Evolutionary conservation across 1,140 invertebrate genomes (phyloP).

Genomic region (Pomacea maculata): DNA sequence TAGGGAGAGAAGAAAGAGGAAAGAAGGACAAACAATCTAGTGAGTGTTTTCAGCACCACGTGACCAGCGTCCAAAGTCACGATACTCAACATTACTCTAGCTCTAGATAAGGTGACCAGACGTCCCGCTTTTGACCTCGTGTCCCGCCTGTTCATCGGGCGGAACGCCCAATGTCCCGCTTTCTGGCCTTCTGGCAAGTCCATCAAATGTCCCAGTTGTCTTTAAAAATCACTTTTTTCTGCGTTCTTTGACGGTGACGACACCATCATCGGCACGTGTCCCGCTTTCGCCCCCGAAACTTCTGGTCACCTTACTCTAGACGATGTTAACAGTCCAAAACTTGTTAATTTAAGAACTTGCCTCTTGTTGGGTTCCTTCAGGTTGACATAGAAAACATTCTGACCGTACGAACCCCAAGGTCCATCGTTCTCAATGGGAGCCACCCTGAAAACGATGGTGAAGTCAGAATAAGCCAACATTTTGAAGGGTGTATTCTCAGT

Average conservation of each 20-base stretch:
- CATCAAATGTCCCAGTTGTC: no score
- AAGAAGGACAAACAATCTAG: neutral
- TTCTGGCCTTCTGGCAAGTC: no score
- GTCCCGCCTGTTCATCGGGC: no score
- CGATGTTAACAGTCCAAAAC: no score
- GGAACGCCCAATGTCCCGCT: no score
- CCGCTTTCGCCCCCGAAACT: no score
- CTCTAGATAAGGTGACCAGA: neutral
- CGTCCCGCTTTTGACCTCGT: no score
- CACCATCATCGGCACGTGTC: no score
- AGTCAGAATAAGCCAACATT: neutral
- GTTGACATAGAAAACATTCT: constrained; percentile 42
- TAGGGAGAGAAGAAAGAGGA: neutral
- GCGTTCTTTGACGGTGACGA: no score
- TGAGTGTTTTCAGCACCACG: neutral
- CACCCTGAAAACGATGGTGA: constrained; percentile 30
- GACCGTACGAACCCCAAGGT: constrained; percentile 39
- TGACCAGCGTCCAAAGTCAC: no score
- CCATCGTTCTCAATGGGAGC: constrained; percentile 35
- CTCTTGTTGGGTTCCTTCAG: constrained; percentile 38
- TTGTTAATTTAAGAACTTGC: constrained; percentile 19
- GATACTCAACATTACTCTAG: neutral
- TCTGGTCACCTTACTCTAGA: no score
- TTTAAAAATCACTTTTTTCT: no score
- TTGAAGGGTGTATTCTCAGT: neutral